phyloP scores from a whole-genome alignment of 2,113 vertebrate species.

The Pitta sordida region DNA sequence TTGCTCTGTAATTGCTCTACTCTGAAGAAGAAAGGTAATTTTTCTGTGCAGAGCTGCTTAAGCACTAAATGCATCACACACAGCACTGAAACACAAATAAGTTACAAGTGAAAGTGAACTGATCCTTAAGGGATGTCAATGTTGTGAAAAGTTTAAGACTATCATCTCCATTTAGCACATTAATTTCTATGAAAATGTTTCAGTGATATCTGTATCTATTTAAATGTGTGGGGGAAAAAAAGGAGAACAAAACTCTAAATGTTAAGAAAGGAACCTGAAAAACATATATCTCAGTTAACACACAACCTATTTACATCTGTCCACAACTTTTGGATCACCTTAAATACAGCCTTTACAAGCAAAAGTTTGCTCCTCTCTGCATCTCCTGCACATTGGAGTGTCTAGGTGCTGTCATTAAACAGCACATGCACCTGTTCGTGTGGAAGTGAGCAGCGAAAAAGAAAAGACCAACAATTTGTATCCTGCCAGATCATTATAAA shows the following conservation, averaged over 20 bases:
- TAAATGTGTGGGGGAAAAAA: background rate
- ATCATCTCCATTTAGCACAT: background rate
- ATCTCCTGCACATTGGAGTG: background rate
- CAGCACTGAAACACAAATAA: background rate
- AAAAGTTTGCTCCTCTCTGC: background rate
- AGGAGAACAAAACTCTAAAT: background rate
- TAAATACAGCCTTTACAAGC: background rate
- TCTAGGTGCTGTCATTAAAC: background rate
- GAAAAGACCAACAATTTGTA: background rate
- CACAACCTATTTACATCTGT: background rate
- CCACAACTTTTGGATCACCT: background rate
- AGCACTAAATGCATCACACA: background rate
- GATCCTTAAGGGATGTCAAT: background rate
- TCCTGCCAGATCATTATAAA: background rate
- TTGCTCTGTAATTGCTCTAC: background rate
- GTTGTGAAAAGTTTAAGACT: background rate
- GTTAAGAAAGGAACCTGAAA: background rate
- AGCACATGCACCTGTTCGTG: fast-evolving
- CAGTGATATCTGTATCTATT: background rate
- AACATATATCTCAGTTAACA: background rate
- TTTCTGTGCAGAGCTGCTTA: background rate
- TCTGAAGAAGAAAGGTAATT: background rate
- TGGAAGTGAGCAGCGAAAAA: background rate
- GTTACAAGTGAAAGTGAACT: background rate
- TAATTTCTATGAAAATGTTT: background rate